Evolutionary conservation across 1,140 invertebrate species (phyloP), one percentile per base, ranked within the genome.

Genomic region (Drosophila neocordata): DNA sequence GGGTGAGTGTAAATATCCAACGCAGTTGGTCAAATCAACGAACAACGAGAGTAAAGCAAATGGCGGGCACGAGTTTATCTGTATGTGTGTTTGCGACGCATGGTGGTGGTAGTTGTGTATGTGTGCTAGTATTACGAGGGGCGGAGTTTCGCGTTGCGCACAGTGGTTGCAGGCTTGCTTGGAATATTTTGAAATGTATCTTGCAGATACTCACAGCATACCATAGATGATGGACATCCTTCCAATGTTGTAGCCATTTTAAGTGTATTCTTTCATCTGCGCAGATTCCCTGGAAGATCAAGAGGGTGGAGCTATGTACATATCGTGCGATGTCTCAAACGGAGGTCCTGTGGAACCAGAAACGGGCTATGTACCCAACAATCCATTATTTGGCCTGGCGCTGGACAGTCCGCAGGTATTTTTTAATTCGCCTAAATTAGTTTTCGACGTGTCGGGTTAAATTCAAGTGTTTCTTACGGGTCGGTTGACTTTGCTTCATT

Each of bases 251-350:
- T 51, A 52, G 48, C 57, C n/a, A 24, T 69, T 58, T 63, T 13
- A 37, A 73, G 37, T 61, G 9, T 70, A 12, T 18, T 34, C 34
- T 59, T 15, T 51, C 67, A 70, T 75, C 69, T 84, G 80, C 79
- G 90, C 79, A 92, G 91, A 91, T 92, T 91, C 90, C 77, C 88
- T 91, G 90, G 90, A 91, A 91, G 88, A 92, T 82, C 89, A 92
- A 90, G 91, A 91, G 89, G 91, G 91, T 92, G 91, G 91, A 92
- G 91, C 91, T 90, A 92, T 92, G 91, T 92, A 92, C 88, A 92
- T 92, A 90, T 92, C 91, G 81, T 92, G 90, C 83, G 91, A 92
- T 89, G 90, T 91, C 79, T 89, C 91, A 90, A 91, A 90, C 79
- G 83, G 89, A 75, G 85, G 88, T 90, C 85, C 91, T 87, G 89